Conservation (phyloP, 2,113 vertebrate species). For the Lagenorhynchus albirostris region DNA sequence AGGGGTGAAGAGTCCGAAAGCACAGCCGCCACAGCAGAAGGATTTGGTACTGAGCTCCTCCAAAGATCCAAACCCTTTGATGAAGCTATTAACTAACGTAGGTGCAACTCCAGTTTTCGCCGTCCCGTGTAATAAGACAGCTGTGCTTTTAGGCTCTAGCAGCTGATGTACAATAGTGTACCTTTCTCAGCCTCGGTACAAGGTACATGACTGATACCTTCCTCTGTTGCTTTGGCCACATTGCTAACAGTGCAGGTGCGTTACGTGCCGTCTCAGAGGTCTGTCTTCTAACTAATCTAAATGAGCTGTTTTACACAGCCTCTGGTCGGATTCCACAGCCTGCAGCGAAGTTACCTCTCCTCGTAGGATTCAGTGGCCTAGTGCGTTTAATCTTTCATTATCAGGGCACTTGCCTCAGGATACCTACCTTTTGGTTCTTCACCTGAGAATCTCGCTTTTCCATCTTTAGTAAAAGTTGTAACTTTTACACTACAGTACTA, state of each 20-base stretch:
- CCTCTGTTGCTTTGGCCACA: not conserved
- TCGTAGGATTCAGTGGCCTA: not conserved
- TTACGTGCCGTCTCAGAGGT: not conserved
- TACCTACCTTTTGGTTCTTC: not conserved
- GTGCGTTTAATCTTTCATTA: not conserved
- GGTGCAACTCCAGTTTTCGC: not conserved
- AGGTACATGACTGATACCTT: accelerated
- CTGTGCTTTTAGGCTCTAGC: not conserved
- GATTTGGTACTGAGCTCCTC: not conserved
- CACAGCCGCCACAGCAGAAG: not conserved
- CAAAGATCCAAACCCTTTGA: not conserved
- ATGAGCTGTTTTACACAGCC: not conserved
- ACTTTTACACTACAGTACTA: not conserved
- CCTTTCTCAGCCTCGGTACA: not conserved
- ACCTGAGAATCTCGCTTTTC: not conserved
- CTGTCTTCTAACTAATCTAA: not conserved
- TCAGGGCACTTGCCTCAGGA: not conserved
- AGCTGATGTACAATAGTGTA: not conserved
- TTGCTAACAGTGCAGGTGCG: not conserved
- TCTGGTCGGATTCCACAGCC: not conserved
- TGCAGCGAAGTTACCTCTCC: not conserved
- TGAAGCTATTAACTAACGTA: not conserved
- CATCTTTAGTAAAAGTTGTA: not conserved
- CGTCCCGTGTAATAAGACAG: not conserved
- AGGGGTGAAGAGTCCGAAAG: not conserved